These are phyloP conservation scores for Pseudorasbora parva DNA, from an alignment of 2,113 vertebrate species.

Conservation along the genomic window DNA sequence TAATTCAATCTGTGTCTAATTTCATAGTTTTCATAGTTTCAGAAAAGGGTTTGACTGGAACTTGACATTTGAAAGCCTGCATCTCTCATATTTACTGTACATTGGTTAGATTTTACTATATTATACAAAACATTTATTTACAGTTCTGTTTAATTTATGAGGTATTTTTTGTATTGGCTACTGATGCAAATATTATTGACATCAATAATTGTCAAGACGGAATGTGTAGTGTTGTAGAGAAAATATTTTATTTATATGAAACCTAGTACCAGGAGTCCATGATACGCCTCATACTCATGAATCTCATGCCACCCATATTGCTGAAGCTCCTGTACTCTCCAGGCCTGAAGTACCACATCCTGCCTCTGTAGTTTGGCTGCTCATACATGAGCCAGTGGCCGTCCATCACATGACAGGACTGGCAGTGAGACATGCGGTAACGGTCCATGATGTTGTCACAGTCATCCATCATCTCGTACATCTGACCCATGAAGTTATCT, in stretches of 20 bases:
- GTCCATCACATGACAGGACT: slow-evolving; percentile 68
- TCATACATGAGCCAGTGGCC: slow-evolving; percentile 70
- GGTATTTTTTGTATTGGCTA: background rate
- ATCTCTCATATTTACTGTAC: background rate
- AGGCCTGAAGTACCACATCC: slow-evolving; percentile 59
- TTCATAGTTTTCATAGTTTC: background rate
- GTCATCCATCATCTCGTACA: slow-evolving; percentile 35
- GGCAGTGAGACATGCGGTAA: slow-evolving; percentile 48
- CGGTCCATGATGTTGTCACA: slow-evolving; percentile 35
- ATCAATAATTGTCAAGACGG: slow-evolving; percentile 2
- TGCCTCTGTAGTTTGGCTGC: slow-evolving; percentile 62
- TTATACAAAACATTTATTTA: background rate
- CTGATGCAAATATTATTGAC: background rate
- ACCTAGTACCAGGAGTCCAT: background rate
- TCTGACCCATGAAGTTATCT: background rate
- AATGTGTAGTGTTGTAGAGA: background rate
- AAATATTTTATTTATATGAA: background rate
- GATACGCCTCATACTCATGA: slow-evolving; percentile 2
- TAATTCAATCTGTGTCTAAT: background rate
- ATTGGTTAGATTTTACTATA: background rate
- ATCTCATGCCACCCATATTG: slow-evolving; percentile 5
- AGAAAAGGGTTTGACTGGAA: background rate
- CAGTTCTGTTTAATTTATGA: background rate
- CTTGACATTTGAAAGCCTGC: background rate
- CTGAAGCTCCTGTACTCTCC: slow-evolving; percentile 64